phyloP scores from a whole-genome alignment of 1,140 invertebrate genomes.

The Argopecten irradians region DNA sequence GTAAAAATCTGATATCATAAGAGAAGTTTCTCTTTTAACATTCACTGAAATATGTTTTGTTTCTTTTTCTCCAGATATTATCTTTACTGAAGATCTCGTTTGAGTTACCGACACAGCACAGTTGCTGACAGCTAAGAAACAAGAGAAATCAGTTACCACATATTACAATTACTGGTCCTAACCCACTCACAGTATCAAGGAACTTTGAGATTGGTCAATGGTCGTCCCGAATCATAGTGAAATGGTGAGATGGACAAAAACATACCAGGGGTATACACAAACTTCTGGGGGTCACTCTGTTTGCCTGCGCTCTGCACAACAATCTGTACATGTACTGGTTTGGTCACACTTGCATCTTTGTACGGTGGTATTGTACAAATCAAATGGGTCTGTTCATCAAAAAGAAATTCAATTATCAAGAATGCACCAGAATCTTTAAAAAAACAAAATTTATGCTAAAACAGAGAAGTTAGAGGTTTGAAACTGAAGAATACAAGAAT shows the following conservation, averaged over 20 bases:
- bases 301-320: slow-evolving; percentile 91
- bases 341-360: slow-evolving; percentile 81
- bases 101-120: background rate
- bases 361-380: slow-evolving; percentile 93
- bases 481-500: background rate
- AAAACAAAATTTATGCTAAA: slow-evolving; percentile 5
- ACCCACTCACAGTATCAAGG: slow-evolving; percentile 58
- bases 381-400: slow-evolving; percentile 88
- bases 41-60: background rate
- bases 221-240: slow-evolving; percentile 21
- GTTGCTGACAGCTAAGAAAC: slow-evolving; percentile 27
- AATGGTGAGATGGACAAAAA: slow-evolving; percentile 16
- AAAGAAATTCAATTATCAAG: slow-evolving; percentile 18
- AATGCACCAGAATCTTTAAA: background rate
- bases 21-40: background rate
- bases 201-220: slow-evolving; percentile 39
- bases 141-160: background rate
- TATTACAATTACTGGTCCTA: background rate
- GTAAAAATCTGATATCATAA: background rate
- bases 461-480: background rate
- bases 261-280: slow-evolving; percentile 83
- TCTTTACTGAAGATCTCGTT: background rate
- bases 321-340: slow-evolving; percentile 84
- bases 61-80: background rate
- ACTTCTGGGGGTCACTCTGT: slow-evolving; percentile 90